These are phyloP conservation scores for Auanema freiburgensis DNA, from an alignment of 2,888 invertebrate species.

Conservation along the genomic window DNA sequence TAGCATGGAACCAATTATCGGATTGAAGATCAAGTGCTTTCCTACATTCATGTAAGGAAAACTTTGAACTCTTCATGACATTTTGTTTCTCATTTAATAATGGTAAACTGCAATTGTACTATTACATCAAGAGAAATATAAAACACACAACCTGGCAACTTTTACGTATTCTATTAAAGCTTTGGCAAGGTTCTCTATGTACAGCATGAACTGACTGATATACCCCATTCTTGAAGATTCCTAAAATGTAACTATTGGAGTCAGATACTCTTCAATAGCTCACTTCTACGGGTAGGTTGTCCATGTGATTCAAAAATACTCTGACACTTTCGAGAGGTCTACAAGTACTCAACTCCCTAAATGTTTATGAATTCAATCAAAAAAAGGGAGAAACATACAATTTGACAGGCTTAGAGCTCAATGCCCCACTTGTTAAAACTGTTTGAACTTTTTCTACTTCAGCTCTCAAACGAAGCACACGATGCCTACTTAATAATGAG, in stretches of 20 bases:
- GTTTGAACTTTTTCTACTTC: constrained; percentile 32
- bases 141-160: constrained; percentile 34
- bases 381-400: constrained; percentile 10
- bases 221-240: constrained; percentile 46
- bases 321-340: constrained; percentile 34
- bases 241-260: constrained; percentile 1
- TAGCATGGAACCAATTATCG: constrained; percentile 49
- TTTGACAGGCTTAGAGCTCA: constrained; percentile 4
- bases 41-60: constrained; percentile 40
- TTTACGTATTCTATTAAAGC: constrained; percentile 47
- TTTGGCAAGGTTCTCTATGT: constrained; percentile 50
- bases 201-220: constrained; percentile 51
- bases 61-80: constrained; percentile 30
- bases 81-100: constrained; percentile 36
- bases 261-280: not conserved
- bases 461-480: constrained; percentile 28
- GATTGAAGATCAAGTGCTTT: constrained; percentile 41
- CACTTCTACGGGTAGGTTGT: constrained; percentile 44
- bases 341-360: constrained; percentile 39
- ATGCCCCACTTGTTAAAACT: constrained; percentile 15
- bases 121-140: not conserved
- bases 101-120: constrained; percentile 28
- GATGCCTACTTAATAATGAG: constrained; percentile 24
- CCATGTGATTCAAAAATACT: constrained; percentile 44
- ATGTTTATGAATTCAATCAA: constrained; percentile 12